Percentiles rank a stretch among this genome's conserved stretches.
These are phyloP conservation scores for Anolis apletophallus DNA, from an alignment of 2,797 vertebrate species.

Conservation along the genomic window DNA sequence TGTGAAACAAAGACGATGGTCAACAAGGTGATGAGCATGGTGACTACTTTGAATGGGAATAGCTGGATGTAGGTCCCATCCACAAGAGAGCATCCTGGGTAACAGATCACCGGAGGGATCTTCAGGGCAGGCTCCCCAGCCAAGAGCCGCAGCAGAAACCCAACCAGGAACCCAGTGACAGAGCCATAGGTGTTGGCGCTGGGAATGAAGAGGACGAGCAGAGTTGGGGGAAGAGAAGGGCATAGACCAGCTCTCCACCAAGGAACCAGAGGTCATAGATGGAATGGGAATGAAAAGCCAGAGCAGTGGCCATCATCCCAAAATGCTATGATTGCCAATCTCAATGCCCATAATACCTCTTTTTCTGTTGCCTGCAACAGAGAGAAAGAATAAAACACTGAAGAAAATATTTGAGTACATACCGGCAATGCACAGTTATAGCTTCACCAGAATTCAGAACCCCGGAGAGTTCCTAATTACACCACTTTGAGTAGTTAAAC, in stretches of 20 bases:
- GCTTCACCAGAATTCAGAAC: no score
- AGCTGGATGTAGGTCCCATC: constrained; percentile 72
- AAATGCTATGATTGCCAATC: constrained; percentile 78
- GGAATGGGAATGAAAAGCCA: constrained; percentile 81
- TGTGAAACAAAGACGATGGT: constrained; percentile 77
- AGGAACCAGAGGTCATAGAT: constrained; percentile 84
- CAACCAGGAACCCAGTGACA: constrained; percentile 71
- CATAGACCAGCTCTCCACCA: constrained; percentile 84
- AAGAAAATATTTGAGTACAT: neutral
- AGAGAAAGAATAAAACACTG: constrained; percentile 14
- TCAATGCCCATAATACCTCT: constrained; percentile 84
- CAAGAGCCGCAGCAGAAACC: constrained; percentile 74
- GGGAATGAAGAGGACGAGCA: constrained; percentile 82
- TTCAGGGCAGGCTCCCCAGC: constrained; percentile 73
- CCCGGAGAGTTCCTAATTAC: no score
- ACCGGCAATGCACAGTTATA: no score
- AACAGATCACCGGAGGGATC: constrained; percentile 75
- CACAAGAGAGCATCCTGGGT: constrained; percentile 75
- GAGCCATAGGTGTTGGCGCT: constrained; percentile 82
- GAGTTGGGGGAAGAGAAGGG: constrained; percentile 85
- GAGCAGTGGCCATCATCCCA: constrained; percentile 74
- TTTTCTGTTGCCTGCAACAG: constrained; percentile 80
- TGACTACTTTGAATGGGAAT: constrained; percentile 84
- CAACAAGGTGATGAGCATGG: constrained; percentile 75
- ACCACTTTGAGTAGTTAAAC: no score